Conservation (phyloP, 2,113 vertebrate genomes). For the Sminthopsis crassicaudata region DNA sequence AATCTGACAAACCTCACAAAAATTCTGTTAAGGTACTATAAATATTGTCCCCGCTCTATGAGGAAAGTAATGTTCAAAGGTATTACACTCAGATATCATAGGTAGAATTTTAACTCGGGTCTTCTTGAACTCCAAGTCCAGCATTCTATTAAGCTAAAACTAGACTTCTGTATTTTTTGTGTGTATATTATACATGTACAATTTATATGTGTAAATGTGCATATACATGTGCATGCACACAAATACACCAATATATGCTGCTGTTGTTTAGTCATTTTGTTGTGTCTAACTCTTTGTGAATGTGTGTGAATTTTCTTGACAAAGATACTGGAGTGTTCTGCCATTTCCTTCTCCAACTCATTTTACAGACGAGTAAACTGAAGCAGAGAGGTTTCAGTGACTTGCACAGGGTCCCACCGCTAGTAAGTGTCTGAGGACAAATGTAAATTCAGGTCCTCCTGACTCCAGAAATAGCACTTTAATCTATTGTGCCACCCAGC, state of each 20-base stretch:
- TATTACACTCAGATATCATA: neutral
- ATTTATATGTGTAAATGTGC: too few relatives aligned
- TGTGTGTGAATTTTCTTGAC: neutral
- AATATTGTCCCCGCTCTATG: neutral
- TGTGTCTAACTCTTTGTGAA: neutral
- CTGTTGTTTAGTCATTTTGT: neutral
- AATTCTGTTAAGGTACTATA: neutral
- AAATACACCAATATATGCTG: neutral
- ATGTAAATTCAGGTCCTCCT: neutral
- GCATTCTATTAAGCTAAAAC: neutral
- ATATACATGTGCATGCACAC: neutral
- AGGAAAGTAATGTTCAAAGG: neutral
- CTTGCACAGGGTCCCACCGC: neutral
- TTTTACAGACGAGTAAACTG: neutral
- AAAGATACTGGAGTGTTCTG: neutral
- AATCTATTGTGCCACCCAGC: neutral
- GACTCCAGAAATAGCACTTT: neutral
- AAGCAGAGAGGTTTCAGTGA: neutral
- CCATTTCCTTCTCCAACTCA: neutral
- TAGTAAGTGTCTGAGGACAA: neutral
- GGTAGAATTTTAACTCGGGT: neutral
- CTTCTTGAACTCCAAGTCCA: neutral
- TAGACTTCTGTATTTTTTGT: neutral
- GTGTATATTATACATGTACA: too few relatives aligned
- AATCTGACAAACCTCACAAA: neutral